A percentile compares a stretch with the other conserved stretches of the same genome.
These are phyloP conservation scores for Euura lappo DNA, from an alignment of 1,140 invertebrate genomes.

Conservation along the genomic window DNA sequence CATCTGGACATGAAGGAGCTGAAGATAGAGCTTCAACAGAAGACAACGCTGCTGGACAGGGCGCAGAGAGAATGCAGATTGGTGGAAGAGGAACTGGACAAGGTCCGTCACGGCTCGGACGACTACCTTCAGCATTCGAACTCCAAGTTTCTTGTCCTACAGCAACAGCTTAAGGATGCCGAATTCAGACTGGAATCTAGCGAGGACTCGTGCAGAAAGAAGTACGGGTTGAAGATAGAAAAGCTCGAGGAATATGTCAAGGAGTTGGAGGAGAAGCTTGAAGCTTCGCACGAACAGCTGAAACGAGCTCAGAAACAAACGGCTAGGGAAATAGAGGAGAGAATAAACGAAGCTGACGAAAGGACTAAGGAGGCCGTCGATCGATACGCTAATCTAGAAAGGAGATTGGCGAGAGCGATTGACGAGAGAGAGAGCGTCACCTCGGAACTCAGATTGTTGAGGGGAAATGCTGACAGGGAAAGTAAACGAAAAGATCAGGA, in stretches of 20 bases:
- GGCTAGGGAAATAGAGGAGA: constrained; percentile 33
- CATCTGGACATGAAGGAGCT: constrained; percentile 50
- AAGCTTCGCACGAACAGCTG: constrained; percentile 35
- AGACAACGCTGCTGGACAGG: constrained; percentile 40
- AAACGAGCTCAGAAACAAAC: constrained; percentile 34
- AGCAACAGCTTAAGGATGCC: constrained; percentile 60
- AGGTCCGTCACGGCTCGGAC: constrained; percentile 50
- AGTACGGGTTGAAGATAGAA: constrained; percentile 49
- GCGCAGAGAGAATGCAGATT: constrained; percentile 60
- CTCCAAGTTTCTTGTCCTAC: constrained; percentile 56
- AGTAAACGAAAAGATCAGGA: constrained; percentile 46
- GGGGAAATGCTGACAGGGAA: constrained; percentile 47
- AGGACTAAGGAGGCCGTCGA: constrained; percentile 43
- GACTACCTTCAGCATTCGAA: constrained; percentile 49
- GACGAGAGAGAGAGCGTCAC: constrained; percentile 46
- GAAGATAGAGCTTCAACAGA: constrained; percentile 50
- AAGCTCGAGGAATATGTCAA: constrained; percentile 40
- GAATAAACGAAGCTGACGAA: constrained; percentile 39
- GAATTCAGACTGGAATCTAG: constrained; percentile 38
- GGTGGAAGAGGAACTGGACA: constrained; percentile 59
- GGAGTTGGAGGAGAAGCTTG: constrained; percentile 40
- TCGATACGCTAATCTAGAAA: constrained; percentile 46
- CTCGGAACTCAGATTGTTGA: constrained; percentile 41
- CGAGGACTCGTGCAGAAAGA: constrained; percentile 54
- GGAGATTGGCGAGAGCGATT: constrained; percentile 37